A percentile compares a stretch with the other conserved stretches of the same genome.
Conservation (phyloP, 1,140 invertebrate species). For the Bradynema listronoti region DNA sequence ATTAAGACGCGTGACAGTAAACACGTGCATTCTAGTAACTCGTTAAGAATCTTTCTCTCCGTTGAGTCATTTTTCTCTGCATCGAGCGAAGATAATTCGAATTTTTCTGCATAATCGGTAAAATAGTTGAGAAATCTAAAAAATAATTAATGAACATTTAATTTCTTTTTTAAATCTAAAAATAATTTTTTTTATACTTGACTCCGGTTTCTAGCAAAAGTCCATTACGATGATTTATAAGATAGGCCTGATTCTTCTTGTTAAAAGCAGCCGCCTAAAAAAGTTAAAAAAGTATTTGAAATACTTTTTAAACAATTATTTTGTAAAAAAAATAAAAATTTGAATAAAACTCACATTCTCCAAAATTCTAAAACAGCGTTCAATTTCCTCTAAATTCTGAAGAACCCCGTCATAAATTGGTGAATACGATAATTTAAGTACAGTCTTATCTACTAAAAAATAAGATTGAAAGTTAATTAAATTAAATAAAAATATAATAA, state of each 20-base stretch:
- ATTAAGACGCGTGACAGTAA: conserved; percentile 31
- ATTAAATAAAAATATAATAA: background rate
- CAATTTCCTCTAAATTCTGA: conserved; percentile 26
- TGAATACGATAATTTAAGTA: conserved; percentile 21
- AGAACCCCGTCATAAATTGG: background rate
- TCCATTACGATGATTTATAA: conserved; percentile 30
- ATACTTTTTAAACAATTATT: background rate
- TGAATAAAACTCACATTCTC: conserved; percentile 28
- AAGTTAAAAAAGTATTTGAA: background rate
- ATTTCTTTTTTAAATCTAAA: background rate
- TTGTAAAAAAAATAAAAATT: background rate
- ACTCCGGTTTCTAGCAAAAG: conserved; percentile 26
- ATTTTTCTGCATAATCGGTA: background rate
- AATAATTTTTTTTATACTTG: too few species aligned
- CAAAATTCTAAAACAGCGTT: conserved; percentile 37
- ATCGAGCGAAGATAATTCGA: background rate
- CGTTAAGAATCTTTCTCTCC: conserved; percentile 8
- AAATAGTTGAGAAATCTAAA: conserved; percentile 13
- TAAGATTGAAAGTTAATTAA: conserved; percentile 2
- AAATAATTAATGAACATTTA: conserved; percentile 9
- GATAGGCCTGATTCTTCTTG: conserved; percentile 33
- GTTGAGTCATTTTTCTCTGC: conserved; percentile 1
- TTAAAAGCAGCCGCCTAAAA: conserved; percentile 32
- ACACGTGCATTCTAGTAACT: conserved; percentile 36
- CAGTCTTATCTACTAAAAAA: conserved; percentile 35